phyloP scores from a whole-genome alignment of 92 coral and sea anemone genomes.

The Palythoa heliodiscus region DNA sequence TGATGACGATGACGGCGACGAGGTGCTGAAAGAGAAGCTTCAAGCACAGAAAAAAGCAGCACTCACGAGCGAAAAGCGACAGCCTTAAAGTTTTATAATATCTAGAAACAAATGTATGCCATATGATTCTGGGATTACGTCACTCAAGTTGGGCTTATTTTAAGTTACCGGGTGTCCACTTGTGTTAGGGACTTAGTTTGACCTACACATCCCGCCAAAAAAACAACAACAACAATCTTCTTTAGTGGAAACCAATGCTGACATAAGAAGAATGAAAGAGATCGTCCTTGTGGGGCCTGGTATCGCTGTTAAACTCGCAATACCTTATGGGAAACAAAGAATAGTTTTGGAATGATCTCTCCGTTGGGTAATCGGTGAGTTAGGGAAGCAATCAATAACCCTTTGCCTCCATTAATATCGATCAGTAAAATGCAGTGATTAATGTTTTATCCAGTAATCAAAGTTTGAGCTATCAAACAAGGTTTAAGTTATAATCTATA shows the following conservation, averaged over 20 bases:
- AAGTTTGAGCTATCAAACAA: not conserved
- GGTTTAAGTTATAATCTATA: not conserved
- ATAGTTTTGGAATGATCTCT: not conserved
- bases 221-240: not conserved
- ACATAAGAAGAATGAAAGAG: not conserved
- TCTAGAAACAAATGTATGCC: not conserved
- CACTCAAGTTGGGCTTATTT: slow-evolving; percentile 27
- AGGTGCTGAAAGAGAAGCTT: slow-evolving; percentile 66
- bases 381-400: not conserved
- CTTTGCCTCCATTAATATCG: slow-evolving; percentile 1
- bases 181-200: slow-evolving; percentile 12
- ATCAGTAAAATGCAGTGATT: not conserved
- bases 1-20: slow-evolving; percentile 74
- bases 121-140: not conserved
- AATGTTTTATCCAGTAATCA: not conserved
- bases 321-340: not conserved
- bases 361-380: not conserved
- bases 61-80: slow-evolving; percentile 13
- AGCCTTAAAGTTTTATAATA: slow-evolving; percentile 18
- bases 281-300: not conserved
- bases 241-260: not conserved
- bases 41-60: slow-evolving; percentile 55
- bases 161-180: slow-evolving; percentile 12
- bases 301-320: not conserved
- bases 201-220: not conserved